Base-by-base conservation (phyloP, 2,888 invertebrate species). In the Drosophila siamana region DNA sequence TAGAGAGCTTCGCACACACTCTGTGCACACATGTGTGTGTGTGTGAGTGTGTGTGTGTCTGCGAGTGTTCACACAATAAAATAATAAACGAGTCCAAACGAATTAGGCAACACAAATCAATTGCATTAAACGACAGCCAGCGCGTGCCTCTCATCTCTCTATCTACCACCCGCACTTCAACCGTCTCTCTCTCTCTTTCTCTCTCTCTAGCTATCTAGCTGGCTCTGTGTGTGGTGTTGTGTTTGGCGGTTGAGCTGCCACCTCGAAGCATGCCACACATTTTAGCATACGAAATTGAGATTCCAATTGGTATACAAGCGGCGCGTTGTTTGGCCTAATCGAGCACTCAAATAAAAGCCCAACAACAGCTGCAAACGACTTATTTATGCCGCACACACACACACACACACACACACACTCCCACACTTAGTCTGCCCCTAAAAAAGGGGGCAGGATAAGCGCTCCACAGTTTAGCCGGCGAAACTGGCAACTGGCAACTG, bases 71-170 rank as follows among this genome's bases (percentile, higher is more conserved):
- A 33, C 36, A 46, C 72, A 69, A 47, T 66, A 56, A 50, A 66
- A 71, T 72, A 69, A 68, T 71, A 76, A 76, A 68, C 80, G 66
- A 68, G 69, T 67, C 70, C 68, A 69, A 80, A 63, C 65, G 75
- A 86, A 84, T 84, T 80, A 86, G 75, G 69, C 51, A 68, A 70
- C 80, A 74, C 80, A 85, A 88, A 78, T 85, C 84, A 85, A 88
- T 85, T 86, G 86, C 84, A 80, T 88, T 84, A 80, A 72, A 62
- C 65, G 86, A 70, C 72, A 84, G 69, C 68, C 67, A 77, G 78
- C 69, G 74, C 56, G 71, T 67, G 69, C 40, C 55, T 69, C 51
- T n/a, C 30, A n/a, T 22, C 4, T 24, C 30, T 24, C 5, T 13
- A 13, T 13, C 30, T 11, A 15, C 9, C 28, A 11, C 30, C 13